Percentiles rank a stretch among this genome's conserved stretches.
These are phyloP conservation scores for Pissodes strobi DNA, from an alignment of 1,140 invertebrate genomes.

Conservation along the genomic window DNA sequence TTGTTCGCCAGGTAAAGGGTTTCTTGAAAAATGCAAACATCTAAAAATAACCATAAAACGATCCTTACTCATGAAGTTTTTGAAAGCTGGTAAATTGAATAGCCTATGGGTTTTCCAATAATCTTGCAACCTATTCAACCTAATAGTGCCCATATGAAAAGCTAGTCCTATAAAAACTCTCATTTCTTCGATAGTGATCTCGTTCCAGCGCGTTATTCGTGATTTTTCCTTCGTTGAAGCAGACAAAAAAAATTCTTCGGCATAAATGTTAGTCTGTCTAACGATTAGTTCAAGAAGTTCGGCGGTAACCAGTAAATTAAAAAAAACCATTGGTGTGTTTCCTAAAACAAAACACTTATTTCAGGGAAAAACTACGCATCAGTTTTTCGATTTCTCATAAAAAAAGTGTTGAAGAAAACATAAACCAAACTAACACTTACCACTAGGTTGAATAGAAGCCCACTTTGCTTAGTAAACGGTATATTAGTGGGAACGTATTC, in stretches of 20 bases:
- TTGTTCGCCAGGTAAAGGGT: slow-evolving; percentile 4
- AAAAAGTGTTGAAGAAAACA: background rate
- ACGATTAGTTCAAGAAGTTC: no score
- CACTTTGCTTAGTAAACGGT: background rate
- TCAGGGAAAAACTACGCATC: no score
- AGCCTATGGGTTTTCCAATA: slow-evolving; percentile 30
- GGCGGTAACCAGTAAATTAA: slow-evolving; percentile 24
- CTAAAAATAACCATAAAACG: slow-evolving; percentile 42
- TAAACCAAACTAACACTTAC: background rate
- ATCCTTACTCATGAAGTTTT: slow-evolving; percentile 38
- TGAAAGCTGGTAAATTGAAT: slow-evolving; percentile 36
- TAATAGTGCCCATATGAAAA: slow-evolving; percentile 36
- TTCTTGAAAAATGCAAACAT: slow-evolving; percentile 38
- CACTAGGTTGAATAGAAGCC: background rate
- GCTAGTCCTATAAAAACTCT: slow-evolving; percentile 37
- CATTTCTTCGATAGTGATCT: slow-evolving; percentile 36
- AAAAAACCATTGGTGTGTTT: slow-evolving; percentile 14
- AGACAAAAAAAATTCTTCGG: slow-evolving; percentile 30
- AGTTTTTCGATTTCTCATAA: no score
- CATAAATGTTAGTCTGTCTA: slow-evolving; percentile 41
- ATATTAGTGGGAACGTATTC: no score
- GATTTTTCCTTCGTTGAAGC: slow-evolving; percentile 12
- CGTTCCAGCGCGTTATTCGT: slow-evolving; percentile 37
- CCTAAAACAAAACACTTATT: no score
- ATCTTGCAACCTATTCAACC: slow-evolving; percentile 33